Percentiles rank a stretch among this genome's conserved stretches.
Conservation (phyloP, 1,140 invertebrate genomes). For the Nasonia longicornis region DNA sequence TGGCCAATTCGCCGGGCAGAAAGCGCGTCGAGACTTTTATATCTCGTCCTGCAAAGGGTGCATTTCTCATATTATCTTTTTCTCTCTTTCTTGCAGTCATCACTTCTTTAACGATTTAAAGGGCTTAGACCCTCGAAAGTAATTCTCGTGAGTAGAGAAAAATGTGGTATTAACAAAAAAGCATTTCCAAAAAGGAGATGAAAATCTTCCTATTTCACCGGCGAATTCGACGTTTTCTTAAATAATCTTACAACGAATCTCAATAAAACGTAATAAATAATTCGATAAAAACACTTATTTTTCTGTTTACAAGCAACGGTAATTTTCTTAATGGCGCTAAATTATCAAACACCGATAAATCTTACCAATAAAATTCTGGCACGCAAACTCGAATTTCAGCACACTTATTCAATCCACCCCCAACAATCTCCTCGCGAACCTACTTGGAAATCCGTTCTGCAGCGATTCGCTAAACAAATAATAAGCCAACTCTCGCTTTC, state of each 20-base stretch:
- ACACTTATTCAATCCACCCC: no score
- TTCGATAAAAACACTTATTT: no score
- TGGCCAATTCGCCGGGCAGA: neutral
- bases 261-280: no score
- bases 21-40: constrained; percentile 22
- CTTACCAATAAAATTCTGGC: neutral
- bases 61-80: neutral
- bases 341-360: no score
- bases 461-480: constrained; percentile 37
- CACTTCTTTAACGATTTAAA: neutral
- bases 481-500: constrained; percentile 45
- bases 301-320: no score
- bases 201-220: no score
- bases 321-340: no score
- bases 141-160: neutral
- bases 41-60: constrained; percentile 25
- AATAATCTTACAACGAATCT: no score
- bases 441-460: neutral
- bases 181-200: no score
- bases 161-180: neutral
- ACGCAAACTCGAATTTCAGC: no score
- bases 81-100: neutral
- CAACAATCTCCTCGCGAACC: no score
- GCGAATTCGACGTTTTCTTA: no score
- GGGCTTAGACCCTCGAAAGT: neutral